These are phyloP conservation scores for Bombus sylvicola DNA, from an alignment of 1,140 invertebrate genomes.

Conservation along the genomic window DNA sequence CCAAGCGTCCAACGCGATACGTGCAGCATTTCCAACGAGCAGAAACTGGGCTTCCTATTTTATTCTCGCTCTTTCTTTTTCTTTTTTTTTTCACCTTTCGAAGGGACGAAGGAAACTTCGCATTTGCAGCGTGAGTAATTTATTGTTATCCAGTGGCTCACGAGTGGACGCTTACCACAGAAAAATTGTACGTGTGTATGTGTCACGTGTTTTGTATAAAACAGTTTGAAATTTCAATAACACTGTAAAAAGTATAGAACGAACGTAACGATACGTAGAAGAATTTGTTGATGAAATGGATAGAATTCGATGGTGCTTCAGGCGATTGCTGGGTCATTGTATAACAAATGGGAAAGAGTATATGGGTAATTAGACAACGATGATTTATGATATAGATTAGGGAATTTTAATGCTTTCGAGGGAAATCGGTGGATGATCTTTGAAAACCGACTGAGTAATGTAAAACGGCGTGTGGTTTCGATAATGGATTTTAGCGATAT, in stretches of 20 bases:
- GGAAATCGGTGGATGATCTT: not conserved
- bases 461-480: no score
- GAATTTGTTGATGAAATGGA: not conserved
- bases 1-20: conserved; percentile 9
- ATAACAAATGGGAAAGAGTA: conserved; percentile 23
- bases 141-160: no score
- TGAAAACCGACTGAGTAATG: not conserved
- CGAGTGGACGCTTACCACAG: no score
- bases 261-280: not conserved
- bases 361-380: conserved; percentile 40
- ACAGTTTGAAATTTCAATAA: no score
- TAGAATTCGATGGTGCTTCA: not conserved
- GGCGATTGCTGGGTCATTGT: not conserved
- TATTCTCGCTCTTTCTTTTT: no score
- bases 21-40: conserved; percentile 26
- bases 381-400: conserved; percentile 44
- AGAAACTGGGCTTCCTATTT: not conserved
- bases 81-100: no score
- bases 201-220: no score
- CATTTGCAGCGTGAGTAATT: no score
- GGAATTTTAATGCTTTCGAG: not conserved
- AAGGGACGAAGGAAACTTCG: no score
- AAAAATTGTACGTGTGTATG: no score
- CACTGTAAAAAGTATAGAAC: no score
- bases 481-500: no score